These are phyloP conservation scores for Subacronicta megacephala DNA, from an alignment of 2,888 invertebrate genomes.

Conservation along the genomic window DNA sequence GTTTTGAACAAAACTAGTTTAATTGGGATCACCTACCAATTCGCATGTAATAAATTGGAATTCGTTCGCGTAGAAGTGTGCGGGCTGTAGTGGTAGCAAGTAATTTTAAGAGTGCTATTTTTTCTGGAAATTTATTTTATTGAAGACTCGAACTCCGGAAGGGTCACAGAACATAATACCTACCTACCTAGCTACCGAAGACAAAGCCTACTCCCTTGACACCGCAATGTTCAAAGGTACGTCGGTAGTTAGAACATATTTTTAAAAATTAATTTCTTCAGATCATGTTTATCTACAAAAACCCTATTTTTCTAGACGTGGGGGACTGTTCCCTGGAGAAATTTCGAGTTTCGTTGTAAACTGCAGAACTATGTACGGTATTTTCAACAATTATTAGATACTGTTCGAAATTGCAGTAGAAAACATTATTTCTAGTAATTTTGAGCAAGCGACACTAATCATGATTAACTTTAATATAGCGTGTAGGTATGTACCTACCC, in stretches of 20 bases:
- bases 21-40: slow-evolving; percentile 65
- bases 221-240: slow-evolving; percentile 17
- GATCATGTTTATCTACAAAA: slow-evolving; percentile 51
- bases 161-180: too few relatives aligned
- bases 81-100: too few relatives aligned
- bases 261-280: slow-evolving; percentile 53
- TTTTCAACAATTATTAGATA: slow-evolving; percentile 14
- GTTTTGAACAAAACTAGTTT: slow-evolving; percentile 68
- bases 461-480: neutral
- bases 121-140: too few relatives aligned
- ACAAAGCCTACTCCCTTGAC: slow-evolving; percentile 35
- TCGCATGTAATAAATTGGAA: slow-evolving; percentile 52
- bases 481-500: too few relatives aligned
- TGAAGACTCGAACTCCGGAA: too few relatives aligned
- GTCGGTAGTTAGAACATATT: slow-evolving; percentile 36
- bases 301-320: slow-evolving; percentile 53
- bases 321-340: slow-evolving; percentile 51
- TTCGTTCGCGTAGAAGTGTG: too few relatives aligned
- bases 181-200: too few relatives aligned
- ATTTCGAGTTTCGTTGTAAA: slow-evolving; percentile 53
- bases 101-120: too few relatives aligned
- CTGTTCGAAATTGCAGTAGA: slow-evolving; percentile 35
- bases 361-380: slow-evolving; percentile 50
- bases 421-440: slow-evolving; percentile 7
- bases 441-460: neutral